These are phyloP conservation scores for Ailuropoda melanoleuca DNA, from an alignment of 2,113 vertebrate genomes.

Conservation along the genomic window DNA sequence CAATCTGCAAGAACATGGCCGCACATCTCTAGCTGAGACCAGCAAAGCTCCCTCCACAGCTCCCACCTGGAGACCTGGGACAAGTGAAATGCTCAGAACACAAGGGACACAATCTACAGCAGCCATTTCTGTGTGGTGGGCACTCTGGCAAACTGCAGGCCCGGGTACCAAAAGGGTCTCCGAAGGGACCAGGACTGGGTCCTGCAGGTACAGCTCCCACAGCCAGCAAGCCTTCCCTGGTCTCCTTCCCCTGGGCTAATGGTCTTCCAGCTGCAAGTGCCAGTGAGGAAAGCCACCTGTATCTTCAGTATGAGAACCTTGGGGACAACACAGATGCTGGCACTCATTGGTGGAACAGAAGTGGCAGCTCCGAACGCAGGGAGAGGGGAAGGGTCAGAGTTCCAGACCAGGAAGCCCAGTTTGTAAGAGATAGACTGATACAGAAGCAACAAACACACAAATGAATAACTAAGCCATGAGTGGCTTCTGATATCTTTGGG, in stretches of 20 bases:
- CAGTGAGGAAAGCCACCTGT: not conserved
- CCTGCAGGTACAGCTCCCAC: not conserved
- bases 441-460: not conserved
- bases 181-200: fast-evolving
- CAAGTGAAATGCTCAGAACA: no score
- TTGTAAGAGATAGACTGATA: fast-evolving
- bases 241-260: not conserved
- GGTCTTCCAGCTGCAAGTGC: not conserved
- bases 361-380: not conserved
- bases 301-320: not conserved
- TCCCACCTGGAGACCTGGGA: fast-evolving
- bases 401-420: not conserved
- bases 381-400: not conserved
- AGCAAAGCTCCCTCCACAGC: not conserved
- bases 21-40: no score
- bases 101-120: not conserved
- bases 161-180: fast-evolving
- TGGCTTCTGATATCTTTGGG: not conserved
- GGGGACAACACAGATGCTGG: not conserved
- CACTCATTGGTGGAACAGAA: not conserved
- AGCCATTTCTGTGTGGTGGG: slow-evolving; percentile 20
- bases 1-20: not conserved
- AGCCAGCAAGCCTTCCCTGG: no score
- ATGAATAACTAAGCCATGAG: fast-evolving
- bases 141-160: not conserved